Base-by-base conservation (phyloP, 2,113 vertebrate genomes). In the Cyanistes caeruleus region DNA sequence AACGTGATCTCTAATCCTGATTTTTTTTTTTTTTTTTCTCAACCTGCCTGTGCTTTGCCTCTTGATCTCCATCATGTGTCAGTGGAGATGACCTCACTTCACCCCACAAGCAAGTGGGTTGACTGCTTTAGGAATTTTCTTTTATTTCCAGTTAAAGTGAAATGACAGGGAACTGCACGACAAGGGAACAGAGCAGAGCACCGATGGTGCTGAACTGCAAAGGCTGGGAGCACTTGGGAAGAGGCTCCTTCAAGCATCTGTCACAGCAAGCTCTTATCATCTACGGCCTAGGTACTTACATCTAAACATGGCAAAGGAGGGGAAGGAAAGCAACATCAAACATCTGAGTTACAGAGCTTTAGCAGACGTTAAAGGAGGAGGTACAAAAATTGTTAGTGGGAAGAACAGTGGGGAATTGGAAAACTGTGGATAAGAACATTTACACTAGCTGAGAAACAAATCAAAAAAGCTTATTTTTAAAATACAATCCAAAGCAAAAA, bases 201-300 rank as follows among this genome's bases (percentile, higher is more conserved):
- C n/a, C 9, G 2, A 19, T 17, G 22, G 59, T 48, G 18, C 41
- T 62, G 55, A 39, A n/a, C 69, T 48, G 55, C 33, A 64, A 60
- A 83, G 84, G 25, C 55, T 65, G 60, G 49, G 65, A 93, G 67
- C 55, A 65, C 16, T 59, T n/a, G 51, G 31, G 52, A 87, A 89
- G 30, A 93, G 22, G 7, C n/a, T 77, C 58, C 51, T 88, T 90
- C 53, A 60, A 92, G 41, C 11, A 79, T 14, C n/a, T 56, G 19
- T 80, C 55, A 64, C 72, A 77, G 55, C 27, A 83, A 62, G 25
- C 18, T 87, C 23, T 49, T 39, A 49, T 65, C 33, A 46, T 44
- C 64, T 27, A 10, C 0, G 0, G 18, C 85, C 48, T n/a, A 46
- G 62, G 17, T 28, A 35, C 44, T 33, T 41, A 21, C 13, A 73